Conservation (phyloP, 1,140 invertebrate genomes). For the Zaprionus davidi region DNA sequence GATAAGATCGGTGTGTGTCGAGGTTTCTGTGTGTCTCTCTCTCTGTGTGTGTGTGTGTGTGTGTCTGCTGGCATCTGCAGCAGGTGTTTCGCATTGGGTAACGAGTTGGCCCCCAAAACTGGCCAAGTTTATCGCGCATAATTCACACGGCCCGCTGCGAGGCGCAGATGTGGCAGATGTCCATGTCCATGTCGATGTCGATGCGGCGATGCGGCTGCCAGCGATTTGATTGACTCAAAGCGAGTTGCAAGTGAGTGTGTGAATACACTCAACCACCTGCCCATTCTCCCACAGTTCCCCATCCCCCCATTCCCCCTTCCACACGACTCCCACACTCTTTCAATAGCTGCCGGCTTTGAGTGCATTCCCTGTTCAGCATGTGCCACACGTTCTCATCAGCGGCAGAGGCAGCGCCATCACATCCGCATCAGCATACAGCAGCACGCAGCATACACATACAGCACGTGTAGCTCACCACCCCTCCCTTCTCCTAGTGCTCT, state of each 20-base stretch:
- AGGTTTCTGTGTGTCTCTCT: constrained; percentile 1
- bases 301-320: neutral
- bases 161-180: constrained; percentile 37
- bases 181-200: constrained; percentile 1
- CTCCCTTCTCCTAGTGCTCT: neutral
- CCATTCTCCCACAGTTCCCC: neutral
- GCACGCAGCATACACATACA: constrained; percentile 13
- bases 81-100: constrained; percentile 77
- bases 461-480: constrained; percentile 20
- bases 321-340: neutral
- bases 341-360: constrained; percentile 25
- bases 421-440: constrained; percentile 29
- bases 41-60: constrained; percentile 7
- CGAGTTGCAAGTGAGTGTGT: constrained; percentile 27
- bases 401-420: constrained; percentile 34
- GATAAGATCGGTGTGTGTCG: constrained; percentile 75
- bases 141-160: constrained; percentile 62
- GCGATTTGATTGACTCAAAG: constrained; percentile 69
- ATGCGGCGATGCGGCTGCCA: constrained; percentile 33
- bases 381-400: constrained; percentile 44
- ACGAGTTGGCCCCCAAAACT: constrained; percentile 73
- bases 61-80: constrained; percentile 67
- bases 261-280: constrained; percentile 46
- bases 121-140: constrained; percentile 76
- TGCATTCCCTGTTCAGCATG: constrained; percentile 5